phyloP scores from a whole-genome alignment of 2,797 vertebrate species.

The Bradypodion pumilum region DNA sequence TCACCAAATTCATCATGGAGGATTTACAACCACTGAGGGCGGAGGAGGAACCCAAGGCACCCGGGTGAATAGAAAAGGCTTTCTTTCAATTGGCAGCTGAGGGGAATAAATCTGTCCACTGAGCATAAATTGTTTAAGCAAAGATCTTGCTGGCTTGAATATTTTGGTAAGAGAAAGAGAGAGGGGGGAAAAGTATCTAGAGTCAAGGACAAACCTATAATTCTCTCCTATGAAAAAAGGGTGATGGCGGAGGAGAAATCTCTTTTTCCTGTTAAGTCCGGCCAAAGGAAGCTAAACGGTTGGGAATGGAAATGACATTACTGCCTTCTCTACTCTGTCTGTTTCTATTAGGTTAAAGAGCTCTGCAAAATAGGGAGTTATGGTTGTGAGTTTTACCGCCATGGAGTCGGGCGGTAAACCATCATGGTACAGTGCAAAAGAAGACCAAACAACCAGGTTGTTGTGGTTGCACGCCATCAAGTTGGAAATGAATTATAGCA shows the following conservation, averaged over 20 bases:
- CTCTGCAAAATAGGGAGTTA: conserved; percentile 58
- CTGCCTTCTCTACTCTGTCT: conserved; percentile 57
- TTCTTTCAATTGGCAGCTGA: conserved; percentile 60
- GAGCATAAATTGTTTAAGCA: conserved; percentile 68
- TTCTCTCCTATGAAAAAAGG: conserved; percentile 26
- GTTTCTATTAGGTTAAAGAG: conserved; percentile 60
- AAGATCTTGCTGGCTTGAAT: conserved; percentile 64
- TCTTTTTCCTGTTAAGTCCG: conserved; percentile 53
- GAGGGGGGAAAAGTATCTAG: conserved; percentile 43
- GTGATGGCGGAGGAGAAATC: neutral
- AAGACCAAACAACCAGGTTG: too few species aligned
- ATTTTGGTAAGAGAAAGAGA: conserved; percentile 68
- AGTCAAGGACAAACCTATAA: conserved; percentile 73
- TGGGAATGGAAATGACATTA: conserved; percentile 42
- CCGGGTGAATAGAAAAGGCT: conserved; percentile 58
- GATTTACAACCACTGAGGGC: conserved; percentile 49
- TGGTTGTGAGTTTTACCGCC: conserved; percentile 33
- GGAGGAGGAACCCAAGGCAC: conserved; percentile 6
- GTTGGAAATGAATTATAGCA: too few species aligned
- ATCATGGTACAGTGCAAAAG: too few species aligned
- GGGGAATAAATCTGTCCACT: conserved; percentile 56
- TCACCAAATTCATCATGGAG: conserved; percentile 47
- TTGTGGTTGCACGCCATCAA: too few species aligned
- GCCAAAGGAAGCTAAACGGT: conserved; percentile 59
- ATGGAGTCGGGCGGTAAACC: neutral